A percentile compares a stretch with the other conserved stretches of the same genome.
Conservation (phyloP, 2,888 invertebrate species). For the Notocelia uddmanniana region DNA sequence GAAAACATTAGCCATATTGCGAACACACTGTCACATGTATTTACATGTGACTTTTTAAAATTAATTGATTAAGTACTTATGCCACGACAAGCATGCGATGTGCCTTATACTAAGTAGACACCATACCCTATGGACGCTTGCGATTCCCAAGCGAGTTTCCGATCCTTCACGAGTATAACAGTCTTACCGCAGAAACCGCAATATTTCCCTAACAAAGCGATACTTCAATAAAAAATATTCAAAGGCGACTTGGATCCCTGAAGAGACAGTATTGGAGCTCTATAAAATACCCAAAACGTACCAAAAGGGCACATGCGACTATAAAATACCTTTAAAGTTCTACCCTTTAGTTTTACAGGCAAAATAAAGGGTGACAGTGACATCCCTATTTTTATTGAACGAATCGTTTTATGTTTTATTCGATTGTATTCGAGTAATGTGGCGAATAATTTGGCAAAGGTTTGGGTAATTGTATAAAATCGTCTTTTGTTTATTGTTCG, state of each 20-base stretch:
- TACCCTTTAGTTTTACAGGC: not conserved
- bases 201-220: slow-evolving; percentile 1
- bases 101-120: too few relatives aligned
- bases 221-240: slow-evolving; percentile 18
- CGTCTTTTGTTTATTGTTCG: slow-evolving; percentile 15
- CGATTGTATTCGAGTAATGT: slow-evolving; percentile 31
- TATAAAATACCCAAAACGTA: slow-evolving; percentile 1
- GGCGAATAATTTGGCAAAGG: slow-evolving; percentile 33
- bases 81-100: too few relatives aligned
- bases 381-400: slow-evolving; percentile 29
- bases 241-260: slow-evolving; percentile 20
- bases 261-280: slow-evolving; percentile 24
- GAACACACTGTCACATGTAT: too few relatives aligned
- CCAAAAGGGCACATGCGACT: not conserved
- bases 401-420: slow-evolving; percentile 32
- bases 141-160: too few relatives aligned
- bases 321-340: not conserved
- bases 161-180: too few relatives aligned
- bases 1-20: too few relatives aligned
- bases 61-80: too few relatives aligned
- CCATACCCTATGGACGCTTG: too few relatives aligned
- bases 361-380: not conserved
- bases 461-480: slow-evolving; percentile 30
- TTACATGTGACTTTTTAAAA: too few relatives aligned
- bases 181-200: not conserved